Base-by-base conservation (phyloP, 2,797 vertebrate species). In the Pagetopsis macropterus region DNA sequence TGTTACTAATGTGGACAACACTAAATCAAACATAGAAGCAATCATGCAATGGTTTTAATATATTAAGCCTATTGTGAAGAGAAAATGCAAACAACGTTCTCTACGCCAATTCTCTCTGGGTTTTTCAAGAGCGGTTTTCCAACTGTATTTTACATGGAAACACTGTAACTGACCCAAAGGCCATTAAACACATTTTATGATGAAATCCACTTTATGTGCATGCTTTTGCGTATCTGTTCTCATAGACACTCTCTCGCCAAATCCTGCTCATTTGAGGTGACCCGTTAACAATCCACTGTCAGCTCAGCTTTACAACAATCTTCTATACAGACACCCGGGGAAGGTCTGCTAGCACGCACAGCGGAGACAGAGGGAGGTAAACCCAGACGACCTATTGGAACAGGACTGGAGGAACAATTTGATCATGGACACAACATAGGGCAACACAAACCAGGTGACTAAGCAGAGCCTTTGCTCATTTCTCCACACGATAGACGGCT, bases 371-470 rank as follows among this genome's bases (percentile, higher is more conserved):
- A 67, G 56, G 50, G 17, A 64, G 62, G 59, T 49, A 65, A 59
- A 81, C 51, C 63, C 17, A 17, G 2, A 13, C 15, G 9, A 45
- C 37, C 66, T 68, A 70, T 14, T 79, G 66, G 48, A 76, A 63
- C 44, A 45, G 48, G 51, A 73, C 55, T 27, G 27, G 21, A 62
- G 58, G 48, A 79, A 58, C 76, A 21, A 43, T 83, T 78, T 82
- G 46, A 73, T 81, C 63, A 82, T 27, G 56, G 73, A 74, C 46
- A 55, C 50, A 67, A 56, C 76, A 70, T 61, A 71, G 61, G 46
- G 65, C 72, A 82, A 86, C 80, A 75, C 60, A 65, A 75, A 76
- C 67, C 86, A 85, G 73, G 72, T 79, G 76, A 84, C 74, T 64
- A 55, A 75, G 76, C 72, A 78, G 60, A 84, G 75, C 62, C 63